Evolutionary conservation across 2,888 invertebrate species (phyloP), one percentile per base, ranked within the genome.

Genomic region (Sisyra terminalis): DNA sequence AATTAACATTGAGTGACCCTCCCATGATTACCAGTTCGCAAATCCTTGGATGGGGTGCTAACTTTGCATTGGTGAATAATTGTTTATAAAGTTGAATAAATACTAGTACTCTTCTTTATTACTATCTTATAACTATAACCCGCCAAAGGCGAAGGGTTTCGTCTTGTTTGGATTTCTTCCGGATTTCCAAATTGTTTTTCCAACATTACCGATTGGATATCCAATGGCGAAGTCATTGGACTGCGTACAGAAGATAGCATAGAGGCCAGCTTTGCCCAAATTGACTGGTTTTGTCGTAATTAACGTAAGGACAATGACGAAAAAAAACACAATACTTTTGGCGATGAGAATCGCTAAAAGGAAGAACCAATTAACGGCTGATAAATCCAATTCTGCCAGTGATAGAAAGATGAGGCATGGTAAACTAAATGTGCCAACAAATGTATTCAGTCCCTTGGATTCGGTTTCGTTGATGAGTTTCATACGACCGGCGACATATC

Each of bases 211-310:
- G 52, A 94, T 90, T 5, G 96, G 94, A 65, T 83, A 92, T 47
- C 94, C 94, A 51, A 96, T 75, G 14, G 96, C 94, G 66, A 96
- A 94, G 63, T 96, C 96, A 70, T 96, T 96, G 58, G 92, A 93
- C 59, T 94, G 94, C 1, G 94, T 94, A 52, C 87, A 84, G 61
- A 94, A 94, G 55, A 96, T 93, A 13, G 87, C 88, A 70, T 87
- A 86, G 45, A 96, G 70, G 10, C 92, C 94, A 36, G 90, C 87
- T 54, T 82, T 74, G 3, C 87, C 87, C 49, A 82, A 72, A 61
- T 89, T 81, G 13, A 80, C 58, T 5, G 89, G 88, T 55, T 83
- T 73, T n/a, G 77, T 75, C 34, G 89, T 75, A 35, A 93, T 59
- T 46, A 90, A 55, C 3, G 86, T 83, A 18, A 92, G 70, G 35